Base-by-base conservation (phyloP, 2,113 vertebrate species). In the Asarcornis scutulata region DNA sequence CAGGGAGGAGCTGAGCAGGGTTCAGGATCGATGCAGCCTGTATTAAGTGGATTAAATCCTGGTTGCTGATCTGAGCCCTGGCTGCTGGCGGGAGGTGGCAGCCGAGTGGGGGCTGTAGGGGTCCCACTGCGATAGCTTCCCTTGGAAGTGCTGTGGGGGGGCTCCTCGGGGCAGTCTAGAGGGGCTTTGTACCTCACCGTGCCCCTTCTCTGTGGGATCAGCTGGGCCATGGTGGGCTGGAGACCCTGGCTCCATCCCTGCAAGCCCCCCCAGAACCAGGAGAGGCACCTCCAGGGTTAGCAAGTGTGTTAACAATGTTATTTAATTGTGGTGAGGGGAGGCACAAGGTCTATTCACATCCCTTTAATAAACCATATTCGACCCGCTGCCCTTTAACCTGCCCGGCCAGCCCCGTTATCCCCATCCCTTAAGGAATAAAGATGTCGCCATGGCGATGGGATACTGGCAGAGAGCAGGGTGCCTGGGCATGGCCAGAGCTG, bases 21-120 rank as follows among this genome's bases (percentile, higher is more conserved):
- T 73, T 68, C 2, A 4, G 27, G 87, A 91, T 95, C 95, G 0
- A 97, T 94, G 55, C 2, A 4, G 58, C 60, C 92, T 6, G 2
- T 89, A 95, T 95, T 95, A 96, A 94, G 87, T 75, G 89, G 89
- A 89, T 96, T 96, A 95, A 95, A 89, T 89, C 44, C 80, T 50
- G 38, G 68, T 58, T 86, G 74, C 92, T 0, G 3, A 64, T 82
- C 64, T 25, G n/a, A 91, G 56, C 77, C 69, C 32, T 46, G 0
- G 0, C 79, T 88, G 79, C 79, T 62, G 44, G 85, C 59, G 22
- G 83, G 80, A 92, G 79, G 83, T 80, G 80, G 83, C 71, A 89
- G 56, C 87, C 68, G 32, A 79, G 50, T 1, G 0, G 23, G 36
- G 27, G 5, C 52, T 79, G 59, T 1, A 1, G 62, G 67, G 23